Conservation (phyloP, 1,140 invertebrate species). For the Drosophila lacteicornis region DNA sequence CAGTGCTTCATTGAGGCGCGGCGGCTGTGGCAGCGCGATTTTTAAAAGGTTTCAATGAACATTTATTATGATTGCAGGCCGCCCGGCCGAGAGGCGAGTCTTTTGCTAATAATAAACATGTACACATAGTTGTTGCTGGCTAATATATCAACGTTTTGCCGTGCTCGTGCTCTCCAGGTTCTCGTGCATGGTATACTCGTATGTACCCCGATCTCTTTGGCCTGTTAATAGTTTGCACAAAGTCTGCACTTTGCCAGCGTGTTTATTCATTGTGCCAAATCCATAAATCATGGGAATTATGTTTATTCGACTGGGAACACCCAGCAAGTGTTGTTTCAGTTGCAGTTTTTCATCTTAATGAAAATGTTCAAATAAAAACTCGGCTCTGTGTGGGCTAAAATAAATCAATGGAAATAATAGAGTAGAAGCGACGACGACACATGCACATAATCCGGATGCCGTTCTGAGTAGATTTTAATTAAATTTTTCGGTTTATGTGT, state of each 20-base stretch:
- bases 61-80: slow-evolving; percentile 81
- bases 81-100: slow-evolving; percentile 14
- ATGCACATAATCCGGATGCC: slow-evolving; percentile 44
- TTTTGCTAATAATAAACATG: slow-evolving; percentile 61
- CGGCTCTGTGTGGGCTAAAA: slow-evolving; percentile 18
- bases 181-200: not conserved
- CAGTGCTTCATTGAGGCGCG: slow-evolving; percentile 76
- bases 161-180: not conserved
- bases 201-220: slow-evolving; percentile 31
- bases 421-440: slow-evolving; percentile 21
- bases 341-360: slow-evolving; percentile 49
- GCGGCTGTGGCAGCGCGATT: slow-evolving; percentile 65
- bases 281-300: slow-evolving; percentile 74
- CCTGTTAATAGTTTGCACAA: slow-evolving; percentile 50
- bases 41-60: slow-evolving; percentile 84
- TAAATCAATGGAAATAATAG: slow-evolving; percentile 49
- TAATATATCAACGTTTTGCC: slow-evolving; percentile 66
- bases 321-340: slow-evolving; percentile 40
- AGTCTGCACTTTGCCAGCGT: slow-evolving; percentile 50
- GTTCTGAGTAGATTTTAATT: slow-evolving; percentile 72
- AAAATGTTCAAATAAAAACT: slow-evolving; percentile 52
- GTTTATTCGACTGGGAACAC: slow-evolving; percentile 50
- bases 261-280: slow-evolving; percentile 55
- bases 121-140: slow-evolving; percentile 43
- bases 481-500: slow-evolving; percentile 59